These are phyloP conservation scores for Eupsilia transversa DNA, from an alignment of 2,888 invertebrate genomes.

Conservation along the genomic window DNA sequence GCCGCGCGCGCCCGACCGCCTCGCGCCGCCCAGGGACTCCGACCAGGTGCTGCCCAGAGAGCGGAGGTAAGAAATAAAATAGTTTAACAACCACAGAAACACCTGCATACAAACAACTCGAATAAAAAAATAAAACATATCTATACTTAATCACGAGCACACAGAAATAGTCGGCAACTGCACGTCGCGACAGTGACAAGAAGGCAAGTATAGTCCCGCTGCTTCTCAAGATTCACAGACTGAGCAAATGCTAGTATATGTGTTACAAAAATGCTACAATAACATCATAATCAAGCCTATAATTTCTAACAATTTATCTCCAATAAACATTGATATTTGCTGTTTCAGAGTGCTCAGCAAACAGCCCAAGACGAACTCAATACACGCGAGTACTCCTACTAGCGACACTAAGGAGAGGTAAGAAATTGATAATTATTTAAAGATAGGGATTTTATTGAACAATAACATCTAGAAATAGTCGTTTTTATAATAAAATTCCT, in stretches of 20 bases:
- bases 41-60: conserved; percentile 89
- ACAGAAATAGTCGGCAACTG: too few relatives aligned
- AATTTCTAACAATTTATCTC: too few relatives aligned
- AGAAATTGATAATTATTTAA: background rate
- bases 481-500: too few relatives aligned
- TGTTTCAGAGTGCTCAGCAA: conserved; percentile 76
- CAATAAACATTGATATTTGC: conserved; percentile 18
- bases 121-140: background rate
- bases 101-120: background rate
- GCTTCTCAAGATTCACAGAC: too few relatives aligned
- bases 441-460: background rate
- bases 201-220: too few relatives aligned
- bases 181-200: too few relatives aligned
- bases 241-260: too few relatives aligned
- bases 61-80: conserved; percentile 75
- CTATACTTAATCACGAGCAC: background rate
- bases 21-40: conserved; percentile 63
- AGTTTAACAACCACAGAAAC: background rate
- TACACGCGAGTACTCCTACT: conserved; percentile 79
- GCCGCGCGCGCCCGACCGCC: conserved; percentile 75
- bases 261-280: too few relatives aligned
- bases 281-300: too few relatives aligned
- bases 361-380: conserved; percentile 73
- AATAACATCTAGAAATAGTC: background rate
- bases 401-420: conserved; percentile 83